These are phyloP conservation scores for Idaea biselata DNA, from an alignment of 2,888 invertebrate species.

Conservation along the genomic window DNA sequence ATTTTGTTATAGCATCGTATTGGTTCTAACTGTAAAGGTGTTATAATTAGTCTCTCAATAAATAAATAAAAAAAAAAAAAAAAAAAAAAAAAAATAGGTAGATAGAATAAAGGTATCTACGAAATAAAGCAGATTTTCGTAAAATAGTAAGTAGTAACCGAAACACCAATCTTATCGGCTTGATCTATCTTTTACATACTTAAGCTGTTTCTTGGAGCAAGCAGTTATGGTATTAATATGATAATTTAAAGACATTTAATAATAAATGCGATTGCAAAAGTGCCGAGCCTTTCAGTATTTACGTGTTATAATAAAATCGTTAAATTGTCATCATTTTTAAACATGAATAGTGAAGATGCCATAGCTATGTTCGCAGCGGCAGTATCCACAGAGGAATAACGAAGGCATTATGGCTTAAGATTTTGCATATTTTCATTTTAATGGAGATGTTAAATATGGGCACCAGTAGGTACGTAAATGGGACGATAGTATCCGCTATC, in stretches of 20 bases:
- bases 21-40: too few relatives aligned
- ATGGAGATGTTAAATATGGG: slow-evolving; percentile 18
- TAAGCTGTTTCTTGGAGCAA: neutral
- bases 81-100: too few relatives aligned
- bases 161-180: neutral
- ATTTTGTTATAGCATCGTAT: too few relatives aligned
- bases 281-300: slow-evolving; percentile 19
- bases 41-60: too few relatives aligned
- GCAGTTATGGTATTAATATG: slow-evolving; percentile 5
- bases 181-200: neutral
- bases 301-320: slow-evolving; percentile 30
- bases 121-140: neutral
- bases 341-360: slow-evolving; percentile 7
- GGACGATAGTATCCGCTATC: neutral
- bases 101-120: too few relatives aligned
- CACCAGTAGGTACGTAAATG: neutral
- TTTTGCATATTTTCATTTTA: slow-evolving; percentile 36
- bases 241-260: slow-evolving; percentile 10
- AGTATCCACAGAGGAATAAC: neutral
- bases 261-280: slow-evolving; percentile 23
- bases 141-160: neutral
- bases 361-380: neutral
- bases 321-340: slow-evolving; percentile 34
- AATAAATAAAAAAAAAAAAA: too few relatives aligned
- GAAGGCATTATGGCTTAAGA: slow-evolving; percentile 11